A percentile compares a stretch with the other conserved stretches of the same genome.
Conservation (phyloP, 2,797 vertebrate species). For the Platyrinchus mystaceus region DNA sequence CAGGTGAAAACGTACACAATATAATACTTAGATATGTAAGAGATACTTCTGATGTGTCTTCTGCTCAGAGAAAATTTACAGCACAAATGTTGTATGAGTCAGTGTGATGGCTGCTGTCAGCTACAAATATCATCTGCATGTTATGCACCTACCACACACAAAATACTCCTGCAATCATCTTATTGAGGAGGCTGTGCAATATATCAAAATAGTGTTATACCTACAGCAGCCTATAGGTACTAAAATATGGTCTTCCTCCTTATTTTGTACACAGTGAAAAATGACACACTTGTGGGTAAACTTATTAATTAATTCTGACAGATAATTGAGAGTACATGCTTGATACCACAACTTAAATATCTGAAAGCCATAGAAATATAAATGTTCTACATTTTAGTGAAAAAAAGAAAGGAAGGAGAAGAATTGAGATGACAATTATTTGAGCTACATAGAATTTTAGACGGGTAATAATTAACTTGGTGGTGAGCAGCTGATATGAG, state of each 20-base stretch:
- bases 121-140: conserved; percentile 17
- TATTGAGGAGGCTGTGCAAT: conserved; percentile 10
- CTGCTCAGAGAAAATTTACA: not conserved
- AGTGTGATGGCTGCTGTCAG: not conserved
- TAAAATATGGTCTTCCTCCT: conserved; percentile 29
- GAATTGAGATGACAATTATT: not conserved
- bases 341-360: conserved; percentile 1
- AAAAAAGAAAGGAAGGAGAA: not conserved
- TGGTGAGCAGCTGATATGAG: not conserved
- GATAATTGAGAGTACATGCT: not conserved
- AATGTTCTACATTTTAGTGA: not conserved
- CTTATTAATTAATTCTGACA: conserved; percentile 21
- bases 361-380: not conserved
- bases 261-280: conserved; percentile 26
- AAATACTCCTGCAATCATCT: conserved; percentile 14
- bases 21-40: not conserved
- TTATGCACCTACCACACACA: conserved; percentile 8
- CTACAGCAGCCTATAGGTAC: not conserved
- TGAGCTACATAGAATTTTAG: not conserved
- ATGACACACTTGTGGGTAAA: not conserved
- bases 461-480: not conserved
- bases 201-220: conserved; percentile 23
- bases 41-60: not conserved
- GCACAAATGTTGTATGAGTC: not conserved
- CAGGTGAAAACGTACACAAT: not conserved